Evolutionary conservation across 2,888 invertebrate species (phyloP), one percentile per base, ranked within the genome.

Genomic region (Thalpophila matura): DNA sequence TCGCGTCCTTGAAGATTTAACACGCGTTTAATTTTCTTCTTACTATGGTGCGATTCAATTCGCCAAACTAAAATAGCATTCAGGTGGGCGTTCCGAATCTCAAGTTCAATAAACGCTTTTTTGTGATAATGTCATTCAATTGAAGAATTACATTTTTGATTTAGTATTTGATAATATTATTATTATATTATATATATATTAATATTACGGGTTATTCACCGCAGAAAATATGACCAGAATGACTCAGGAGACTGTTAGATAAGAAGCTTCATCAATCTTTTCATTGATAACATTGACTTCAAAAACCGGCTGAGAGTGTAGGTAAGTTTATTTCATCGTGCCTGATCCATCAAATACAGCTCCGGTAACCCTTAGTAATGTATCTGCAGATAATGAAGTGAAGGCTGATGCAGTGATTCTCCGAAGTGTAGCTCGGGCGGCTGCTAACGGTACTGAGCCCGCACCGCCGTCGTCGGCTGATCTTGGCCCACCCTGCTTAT

Each of bases 401-500:
- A 56, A 62, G 65, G 68, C 65, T 73, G 70, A 63, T 74, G 73
- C 70, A 62, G 74, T 71, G 68, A 64, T 77, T 74, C 72, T 58
- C 62, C 56, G 69, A 79, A 80, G 64, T 77, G 64, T 64, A 56
- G 74, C 69, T 59, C 69, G 63, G 45, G 40, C 54, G 45, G 51
- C 33, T 58, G 57, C 56, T 82, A 81, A 81, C 83, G 80, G 83
- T 73, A 71, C 51, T 37, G 45, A 47, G 51, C 58, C 54, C 65
- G 68, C 55, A 46, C 22, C 26, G 53, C 16, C 66, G 47, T 57
- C 59, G 53, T 56, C 56, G 72, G 45, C 62, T 60, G 76, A 73
- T 73, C 70, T 53, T 55, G 12, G 70, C 61, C 68, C 68, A 76
- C 58, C 68, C 54, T 68, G 40, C 42, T 58, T 60, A 59, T 42